Base-by-base conservation (phyloP, 2,888 invertebrate genomes). In the Pristionchus exspectatus region DNA sequence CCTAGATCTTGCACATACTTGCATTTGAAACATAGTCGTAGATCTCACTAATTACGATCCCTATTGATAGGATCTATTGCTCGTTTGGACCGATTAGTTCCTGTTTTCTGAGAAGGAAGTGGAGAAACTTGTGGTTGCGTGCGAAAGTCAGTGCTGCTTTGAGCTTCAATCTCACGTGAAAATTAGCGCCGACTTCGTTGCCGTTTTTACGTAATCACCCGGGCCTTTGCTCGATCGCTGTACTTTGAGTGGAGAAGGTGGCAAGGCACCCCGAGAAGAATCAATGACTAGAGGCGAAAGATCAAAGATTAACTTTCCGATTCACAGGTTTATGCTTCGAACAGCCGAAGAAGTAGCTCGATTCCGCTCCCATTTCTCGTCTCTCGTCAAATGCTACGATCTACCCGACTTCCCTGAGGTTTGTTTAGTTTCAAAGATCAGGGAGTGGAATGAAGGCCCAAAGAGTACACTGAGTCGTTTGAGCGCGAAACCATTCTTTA, bases 331-430 rank as follows among this genome's bases (percentile, higher is more conserved):
- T 44, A 66, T 89, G 81, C 89, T 83, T 27, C 89, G 89, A 33
- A 89, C 89, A 5, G 83, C 81, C 16, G 83, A 30, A 9, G 89
- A 89, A 66, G 83, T 66, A 18, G 54, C 81, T 9, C 59, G 89
- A 59, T 83, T 89, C 66, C 81, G 54, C 14, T 24, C 24, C 24
- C 83, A 83, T 66, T 89, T 89, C 81, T 14, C 63, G 1, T n/a
- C 38, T 1, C 18, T 81, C 59, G 66, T 89, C 54, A 69, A 69
- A 14, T 83, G 81, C 66, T 83, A 63, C 38, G 83, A 81, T 30
- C 81, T 66, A 7, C 88, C 88, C 14, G 88, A 88, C 38, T 88
- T 74, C 77, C 88, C 88, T 33, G 88, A 88, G 88, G 88, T 88
- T 10, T 18, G 14, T 50, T 9, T 7, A 50, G n/a, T 77, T 50